Conservation (phyloP, 2,888 invertebrate species). For the Tuberolachnus salignus region DNA sequence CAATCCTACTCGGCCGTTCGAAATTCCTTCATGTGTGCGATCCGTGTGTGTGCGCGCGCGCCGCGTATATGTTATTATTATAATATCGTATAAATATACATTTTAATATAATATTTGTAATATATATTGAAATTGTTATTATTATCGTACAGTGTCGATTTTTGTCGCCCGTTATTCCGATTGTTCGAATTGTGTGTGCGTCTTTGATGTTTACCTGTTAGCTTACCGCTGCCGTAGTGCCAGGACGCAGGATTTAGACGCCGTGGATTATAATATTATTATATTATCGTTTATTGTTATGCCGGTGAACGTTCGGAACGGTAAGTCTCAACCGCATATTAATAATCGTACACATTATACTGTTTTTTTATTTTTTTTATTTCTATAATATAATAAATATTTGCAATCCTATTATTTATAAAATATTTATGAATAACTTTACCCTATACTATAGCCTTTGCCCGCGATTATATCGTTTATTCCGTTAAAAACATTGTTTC, state of each 20-base stretch:
- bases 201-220: neutral
- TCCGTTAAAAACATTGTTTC: neutral
- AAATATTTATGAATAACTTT: no score
- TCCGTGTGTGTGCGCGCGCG: slow-evolving; percentile 8
- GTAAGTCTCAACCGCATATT: slow-evolving; percentile 13
- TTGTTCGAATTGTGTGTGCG: neutral
- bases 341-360: neutral
- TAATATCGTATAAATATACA: slow-evolving; percentile 8
- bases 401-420: no score
- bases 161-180: slow-evolving; percentile 15
- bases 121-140: neutral
- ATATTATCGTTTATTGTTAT: slow-evolving; percentile 5
- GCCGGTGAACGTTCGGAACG: slow-evolving; percentile 12
- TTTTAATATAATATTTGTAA: slow-evolving; percentile 10
- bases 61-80: neutral
- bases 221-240: neutral
- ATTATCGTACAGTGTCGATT: slow-evolving; percentile 4
- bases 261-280: neutral
- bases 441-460: neutral
- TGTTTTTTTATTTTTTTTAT: no score
- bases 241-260: slow-evolving; percentile 14
- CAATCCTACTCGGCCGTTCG: slow-evolving; percentile 3
- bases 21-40: slow-evolving; percentile 23
- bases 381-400: no score
- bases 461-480: neutral